These are phyloP conservation scores for Parascotia fuliginaria DNA, from an alignment of 2,888 invertebrate species.

Conservation along the genomic window DNA sequence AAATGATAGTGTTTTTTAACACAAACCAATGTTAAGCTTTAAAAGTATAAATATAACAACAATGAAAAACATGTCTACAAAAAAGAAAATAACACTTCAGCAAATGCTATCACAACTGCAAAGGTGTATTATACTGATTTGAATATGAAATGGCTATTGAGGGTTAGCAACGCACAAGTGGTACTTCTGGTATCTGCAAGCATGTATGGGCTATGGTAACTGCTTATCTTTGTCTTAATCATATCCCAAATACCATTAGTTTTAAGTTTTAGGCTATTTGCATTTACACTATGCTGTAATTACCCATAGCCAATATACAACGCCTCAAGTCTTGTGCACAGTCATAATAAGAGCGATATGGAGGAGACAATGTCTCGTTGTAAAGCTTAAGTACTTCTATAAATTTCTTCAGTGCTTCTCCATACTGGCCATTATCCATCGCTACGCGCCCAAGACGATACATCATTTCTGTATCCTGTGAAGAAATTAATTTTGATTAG, in stretches of 20 bases:
- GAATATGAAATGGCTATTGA: too few relatives aligned
- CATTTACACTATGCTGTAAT: conserved; percentile 69
- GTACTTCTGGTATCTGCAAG: too few relatives aligned
- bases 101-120: background rate
- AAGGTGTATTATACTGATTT: too few relatives aligned
- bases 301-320: conserved; percentile 89
- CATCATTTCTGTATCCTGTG: conserved; percentile 89
- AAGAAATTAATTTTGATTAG: conserved; percentile 18
- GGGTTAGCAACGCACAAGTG: too few relatives aligned
- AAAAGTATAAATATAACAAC: background rate
- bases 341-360: conserved; percentile 90
- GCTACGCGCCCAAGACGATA: conserved; percentile 87
- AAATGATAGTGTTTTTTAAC: too few relatives aligned
- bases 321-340: conserved; percentile 90
- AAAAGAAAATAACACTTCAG: background rate
- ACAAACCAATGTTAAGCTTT: background rate
- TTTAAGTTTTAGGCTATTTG: too few relatives aligned
- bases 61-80: background rate
- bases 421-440: conserved; percentile 87
- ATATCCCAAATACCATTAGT: background rate
- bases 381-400: conserved; percentile 88
- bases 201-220: too few relatives aligned
- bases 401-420: conserved; percentile 88
- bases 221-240: background rate
- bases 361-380: conserved; percentile 89